Conservation (phyloP, 2,888 invertebrate species). For the Tanypteryx hageni region DNA sequence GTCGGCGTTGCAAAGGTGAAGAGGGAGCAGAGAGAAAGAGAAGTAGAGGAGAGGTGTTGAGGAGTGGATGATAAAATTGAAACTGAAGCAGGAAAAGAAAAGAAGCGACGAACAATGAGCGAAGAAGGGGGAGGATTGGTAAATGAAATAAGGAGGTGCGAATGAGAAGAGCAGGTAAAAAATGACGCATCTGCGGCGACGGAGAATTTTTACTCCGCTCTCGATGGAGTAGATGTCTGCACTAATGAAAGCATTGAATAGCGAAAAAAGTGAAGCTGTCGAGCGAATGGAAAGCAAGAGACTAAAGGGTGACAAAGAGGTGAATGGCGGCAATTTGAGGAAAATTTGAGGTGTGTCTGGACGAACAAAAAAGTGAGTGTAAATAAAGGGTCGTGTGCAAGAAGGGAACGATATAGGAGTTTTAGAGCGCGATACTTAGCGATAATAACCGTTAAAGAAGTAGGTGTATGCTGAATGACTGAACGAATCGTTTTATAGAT, state of each 20-base stretch:
- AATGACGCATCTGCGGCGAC: no score
- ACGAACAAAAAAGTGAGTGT: not conserved
- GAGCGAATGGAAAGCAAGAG: not conserved
- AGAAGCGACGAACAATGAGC: not conserved
- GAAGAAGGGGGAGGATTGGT: not conserved
- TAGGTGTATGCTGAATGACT: not conserved
- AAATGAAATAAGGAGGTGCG: no score
- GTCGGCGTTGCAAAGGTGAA: not conserved
- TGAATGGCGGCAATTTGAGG: not conserved
- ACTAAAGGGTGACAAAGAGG: conserved; percentile 17
- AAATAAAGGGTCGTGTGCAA: not conserved
- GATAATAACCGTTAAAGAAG: not conserved
- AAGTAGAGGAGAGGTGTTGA: not conserved
- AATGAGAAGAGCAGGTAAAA: no score
- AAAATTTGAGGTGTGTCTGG: not conserved
- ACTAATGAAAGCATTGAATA: no score
- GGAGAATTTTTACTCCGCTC: no score
- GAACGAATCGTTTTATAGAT: no score
- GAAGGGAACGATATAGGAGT: not conserved
- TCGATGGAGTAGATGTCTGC: no score
- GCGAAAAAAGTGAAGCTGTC: not conserved
- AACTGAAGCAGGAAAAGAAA: not conserved
- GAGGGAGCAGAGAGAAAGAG: not conserved
- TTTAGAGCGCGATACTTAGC: not conserved
- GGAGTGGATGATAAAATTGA: not conserved